Evolutionary conservation across 1,140 invertebrate genomes (phyloP), one percentile per base, ranked within the genome.

Genomic region (Lepidurus arcticus): DNA sequence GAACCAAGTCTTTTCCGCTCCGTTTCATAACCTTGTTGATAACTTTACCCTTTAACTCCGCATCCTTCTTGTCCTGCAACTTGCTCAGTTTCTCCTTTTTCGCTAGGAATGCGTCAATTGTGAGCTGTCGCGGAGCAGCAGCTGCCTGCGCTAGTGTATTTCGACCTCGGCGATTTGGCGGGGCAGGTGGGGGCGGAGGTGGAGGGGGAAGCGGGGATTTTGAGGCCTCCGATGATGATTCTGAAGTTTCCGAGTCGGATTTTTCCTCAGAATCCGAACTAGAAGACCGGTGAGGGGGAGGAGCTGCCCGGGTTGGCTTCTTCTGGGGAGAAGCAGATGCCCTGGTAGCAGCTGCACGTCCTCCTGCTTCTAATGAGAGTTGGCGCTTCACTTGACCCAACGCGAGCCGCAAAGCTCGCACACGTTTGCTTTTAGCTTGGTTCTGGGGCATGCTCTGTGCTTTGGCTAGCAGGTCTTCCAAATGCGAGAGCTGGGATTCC

Each of bases 21-120:
- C 78, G 42, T 53, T 78, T 78, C 78, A 78, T 75, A 9, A 78
- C 78, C 75, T 78, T 78, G 16, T 73, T 74, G 13, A 78, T 74
- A n/a, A 65, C 53, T 65, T 65, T 65, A 21, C 53, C 53, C 47
- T 75, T 21, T 73, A 44, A 45, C 75, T 78, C 73, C 34, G 74
- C 42, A 24, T 78, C 9, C 42, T 74, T 26, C 21, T 78, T 47
- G 47, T 73, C 43, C 75, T 74, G 44, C 44, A 73, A 44, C 24
- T 47, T 45, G 42, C 43, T 16, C 45, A 34, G 6, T 43, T 45
- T 45, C 44, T 74, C 42, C 44, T 42, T 76, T 7, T 73, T 44
- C 2, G 76, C 77, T 42, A 80, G 21, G 43, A 80, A 80, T n/a
- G 42, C 21, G 42, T 80, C 79, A 10, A 80, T 80, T 53, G 73